Evolutionary conservation across 2,113 vertebrate species (phyloP), one percentile per base, ranked within the genome.

Genomic region (Embiotoca jacksoni): DNA sequence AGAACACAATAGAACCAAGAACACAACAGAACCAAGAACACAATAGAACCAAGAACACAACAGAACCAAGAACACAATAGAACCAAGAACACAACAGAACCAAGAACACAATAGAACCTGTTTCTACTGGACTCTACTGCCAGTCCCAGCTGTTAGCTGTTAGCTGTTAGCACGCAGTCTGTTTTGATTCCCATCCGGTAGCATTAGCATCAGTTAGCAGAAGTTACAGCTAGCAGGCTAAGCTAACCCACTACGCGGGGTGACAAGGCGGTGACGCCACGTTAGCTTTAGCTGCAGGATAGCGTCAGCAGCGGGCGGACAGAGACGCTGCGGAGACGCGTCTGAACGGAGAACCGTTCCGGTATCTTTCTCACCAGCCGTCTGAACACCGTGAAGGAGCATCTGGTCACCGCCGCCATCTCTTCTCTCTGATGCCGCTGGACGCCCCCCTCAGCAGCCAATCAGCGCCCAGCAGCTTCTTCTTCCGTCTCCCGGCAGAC

Each of bases 361-460:
- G 11, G 23, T 3, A 13, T 23, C 1, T 37, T 70, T 72, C 15
- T 96, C 93, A 99, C 97, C 97, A 96, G 86, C 49, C 80, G 92
- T 47, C 94, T 88, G n/a, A 94, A 87, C 3, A 75, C 69, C 33
- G 59, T 80, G 61, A 91, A 92, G 60, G 96, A 91, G 62, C 91
- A 85, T 75, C 96, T 94, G 2, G 91, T 93, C 81, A 93, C 93
- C 36, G 96, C 94, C 82, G 97, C 97, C 97, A 99, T 98, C 81
- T 97, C 96, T 55, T 8, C 53, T 66, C 49, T 75, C 11, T 59
- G 55, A 65, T 31, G 53, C 74, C 58, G 2, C 60, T 16, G 67
- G 62, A 93, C 94, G 87, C 94, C 92, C 91, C 90, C 77, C 60
- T 16, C 23, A 60, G 53, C 33, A 78, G 31, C 94, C 92, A 94